phyloP scores from a whole-genome alignment of 2,797 vertebrate species.

The Momotus momota region DNA sequence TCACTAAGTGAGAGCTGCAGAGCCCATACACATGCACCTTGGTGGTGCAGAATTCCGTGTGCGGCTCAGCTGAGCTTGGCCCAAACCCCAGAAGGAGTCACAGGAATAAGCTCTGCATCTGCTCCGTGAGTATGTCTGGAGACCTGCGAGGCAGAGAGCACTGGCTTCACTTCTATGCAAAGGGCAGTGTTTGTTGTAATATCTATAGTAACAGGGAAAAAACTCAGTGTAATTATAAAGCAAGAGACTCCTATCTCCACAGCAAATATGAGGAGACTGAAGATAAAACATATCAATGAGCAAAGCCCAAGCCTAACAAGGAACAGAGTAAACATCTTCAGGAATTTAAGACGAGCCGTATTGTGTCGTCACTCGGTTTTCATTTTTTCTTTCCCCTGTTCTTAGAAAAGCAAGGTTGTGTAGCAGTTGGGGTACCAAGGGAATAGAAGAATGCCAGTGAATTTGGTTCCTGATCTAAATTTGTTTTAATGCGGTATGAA shows the following conservation, averaged over 20 bases:
- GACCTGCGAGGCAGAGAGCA: not conserved
- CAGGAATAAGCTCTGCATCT: not conserved
- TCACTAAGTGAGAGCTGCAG: not conserved
- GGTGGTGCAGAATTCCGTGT: not conserved
- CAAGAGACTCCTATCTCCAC: not conserved
- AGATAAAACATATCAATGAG: constrained; percentile 12
- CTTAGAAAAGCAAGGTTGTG: constrained; percentile 77
- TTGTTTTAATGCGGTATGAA: constrained; percentile 77
- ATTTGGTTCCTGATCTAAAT: constrained; percentile 76
- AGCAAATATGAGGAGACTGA: constrained; percentile 4
- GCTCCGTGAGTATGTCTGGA: not conserved
- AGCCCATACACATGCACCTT: not conserved
- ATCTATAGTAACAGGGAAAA: constrained; percentile 9
- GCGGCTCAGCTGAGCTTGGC: not conserved
- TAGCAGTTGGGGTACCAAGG: constrained; percentile 74
- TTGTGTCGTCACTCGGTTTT: constrained; percentile 33
- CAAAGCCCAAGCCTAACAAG: not conserved
- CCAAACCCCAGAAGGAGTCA: not conserved
- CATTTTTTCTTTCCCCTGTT: constrained; percentile 67
- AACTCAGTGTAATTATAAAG: not conserved
- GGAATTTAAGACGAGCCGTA: constrained; percentile 58
- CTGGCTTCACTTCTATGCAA: not conserved
- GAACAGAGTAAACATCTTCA: constrained; percentile 45
- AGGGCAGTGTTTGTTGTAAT: constrained; percentile 7
- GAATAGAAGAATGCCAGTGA: constrained; percentile 77